Evolutionary conservation across 2,888 invertebrate genomes (phyloP).

Genomic region (Germaria angustata): DNA sequence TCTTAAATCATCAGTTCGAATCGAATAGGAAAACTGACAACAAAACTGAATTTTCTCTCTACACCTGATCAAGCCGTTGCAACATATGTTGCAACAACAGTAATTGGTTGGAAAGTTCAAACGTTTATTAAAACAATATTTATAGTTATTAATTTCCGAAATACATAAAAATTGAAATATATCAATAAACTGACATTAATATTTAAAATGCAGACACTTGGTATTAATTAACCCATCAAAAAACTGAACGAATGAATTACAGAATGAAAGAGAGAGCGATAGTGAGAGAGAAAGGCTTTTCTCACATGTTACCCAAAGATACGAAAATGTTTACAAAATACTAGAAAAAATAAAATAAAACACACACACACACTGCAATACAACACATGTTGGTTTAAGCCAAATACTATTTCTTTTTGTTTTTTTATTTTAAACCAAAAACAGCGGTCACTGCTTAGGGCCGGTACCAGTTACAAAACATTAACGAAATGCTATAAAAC

Average conservation of each 20-base stretch:
- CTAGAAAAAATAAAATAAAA: not conserved
- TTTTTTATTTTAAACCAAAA: constrained; percentile 61
- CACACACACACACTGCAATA: not conserved
- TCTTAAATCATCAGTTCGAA: too few relatives aligned
- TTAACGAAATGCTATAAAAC: constrained; percentile 33
- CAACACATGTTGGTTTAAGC: constrained; percentile 58
- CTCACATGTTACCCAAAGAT: constrained; percentile 28
- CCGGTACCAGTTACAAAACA: constrained; percentile 23
- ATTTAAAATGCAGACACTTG: constrained; percentile 48
- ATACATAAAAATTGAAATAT: constrained; percentile 59
- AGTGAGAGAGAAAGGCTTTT: constrained; percentile 1
- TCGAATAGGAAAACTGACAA: too few relatives aligned
- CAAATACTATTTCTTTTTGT: too few relatives aligned
- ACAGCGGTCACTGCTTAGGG: constrained; percentile 57
- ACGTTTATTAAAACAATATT: constrained; percentile 38
- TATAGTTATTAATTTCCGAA: constrained; percentile 65
- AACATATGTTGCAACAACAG: constrained; percentile 40
- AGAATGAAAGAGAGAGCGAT: not conserved
- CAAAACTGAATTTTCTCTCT: not conserved
- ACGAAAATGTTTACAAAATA: constrained; percentile 8
- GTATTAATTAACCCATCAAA: constrained; percentile 63
- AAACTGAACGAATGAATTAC: not conserved
- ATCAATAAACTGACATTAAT: constrained; percentile 49
- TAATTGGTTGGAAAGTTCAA: not conserved
- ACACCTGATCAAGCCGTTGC: constrained; percentile 42